These are phyloP conservation scores for Paedocypris micromegethes DNA, from an alignment of 2,797 vertebrate species.

Conservation along the genomic window DNA sequence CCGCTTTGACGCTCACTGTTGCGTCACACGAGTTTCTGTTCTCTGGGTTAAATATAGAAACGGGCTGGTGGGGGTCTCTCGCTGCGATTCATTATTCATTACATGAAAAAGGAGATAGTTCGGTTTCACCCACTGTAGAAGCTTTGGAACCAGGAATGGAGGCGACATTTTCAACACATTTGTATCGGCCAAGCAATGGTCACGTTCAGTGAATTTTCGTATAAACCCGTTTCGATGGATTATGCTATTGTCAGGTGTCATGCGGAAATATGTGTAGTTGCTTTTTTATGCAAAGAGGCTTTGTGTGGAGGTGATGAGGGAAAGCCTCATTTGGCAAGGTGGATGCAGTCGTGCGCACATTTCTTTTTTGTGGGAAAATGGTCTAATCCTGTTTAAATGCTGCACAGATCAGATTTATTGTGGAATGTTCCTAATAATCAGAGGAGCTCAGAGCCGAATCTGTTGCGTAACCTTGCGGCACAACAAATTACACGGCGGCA, in stretches of 20 bases:
- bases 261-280: too few species aligned
- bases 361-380: conserved; percentile 6
- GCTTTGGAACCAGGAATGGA: conserved; percentile 13
- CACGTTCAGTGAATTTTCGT: too few species aligned
- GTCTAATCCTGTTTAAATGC: conserved; percentile 22
- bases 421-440: conserved; percentile 28
- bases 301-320: too few species aligned
- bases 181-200: neutral
- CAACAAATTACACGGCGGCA: neutral
- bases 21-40: conserved; percentile 52
- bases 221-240: too few species aligned
- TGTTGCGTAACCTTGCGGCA: conserved; percentile 16
- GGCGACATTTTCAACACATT: conserved; percentile 1
- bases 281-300: too few species aligned
- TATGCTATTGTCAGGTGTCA: too few species aligned
- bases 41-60: conserved; percentile 46
- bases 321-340: too few species aligned
- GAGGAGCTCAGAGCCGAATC: conserved; percentile 10
- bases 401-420: conserved; percentile 26
- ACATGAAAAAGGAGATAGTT: conserved; percentile 65
- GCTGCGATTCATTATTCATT: conserved; percentile 64
- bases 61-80: conserved; percentile 57
- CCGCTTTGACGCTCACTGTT: conserved; percentile 20
- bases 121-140: conserved; percentile 52
- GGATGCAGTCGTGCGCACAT: too few species aligned